These are phyloP conservation scores for Parauchenoglanis ngamensis DNA, from an alignment of 2,797 vertebrate species.

Conservation along the genomic window DNA sequence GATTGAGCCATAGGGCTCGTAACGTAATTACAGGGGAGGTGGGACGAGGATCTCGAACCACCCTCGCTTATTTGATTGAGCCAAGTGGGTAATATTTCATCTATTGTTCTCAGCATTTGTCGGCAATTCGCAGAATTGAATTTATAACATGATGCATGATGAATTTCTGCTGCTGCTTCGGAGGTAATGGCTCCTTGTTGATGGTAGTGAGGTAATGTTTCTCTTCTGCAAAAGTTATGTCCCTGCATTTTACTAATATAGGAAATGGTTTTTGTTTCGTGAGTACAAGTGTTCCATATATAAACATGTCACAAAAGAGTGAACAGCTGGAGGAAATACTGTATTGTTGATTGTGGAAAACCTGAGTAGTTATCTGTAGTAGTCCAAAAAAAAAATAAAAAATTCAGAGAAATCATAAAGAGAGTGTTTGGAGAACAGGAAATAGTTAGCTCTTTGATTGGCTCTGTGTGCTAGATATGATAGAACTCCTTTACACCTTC, in stretches of 20 bases:
- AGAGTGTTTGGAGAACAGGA: neutral
- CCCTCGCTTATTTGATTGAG: conserved; percentile 78
- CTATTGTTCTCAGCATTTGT: conserved; percentile 79
- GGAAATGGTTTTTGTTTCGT: conserved; percentile 59
- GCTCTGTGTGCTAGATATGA: neutral
- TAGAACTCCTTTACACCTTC: neutral
- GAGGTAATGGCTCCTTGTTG: conserved; percentile 69
- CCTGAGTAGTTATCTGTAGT: neutral
- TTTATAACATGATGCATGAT: conserved; percentile 74
- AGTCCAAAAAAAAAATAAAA: conserved; percentile 47
- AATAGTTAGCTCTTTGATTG: neutral
- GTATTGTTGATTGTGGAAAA: neutral
- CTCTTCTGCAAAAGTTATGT: conserved; percentile 58
- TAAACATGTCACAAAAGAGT: conserved; percentile 60
- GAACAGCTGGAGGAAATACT: neutral
- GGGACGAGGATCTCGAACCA: conserved; percentile 73
- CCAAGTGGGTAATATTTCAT: conserved; percentile 82
- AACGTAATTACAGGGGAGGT: conserved; percentile 81
- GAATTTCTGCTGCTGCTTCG: conserved; percentile 68
- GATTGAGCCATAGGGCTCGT: conserved; percentile 70
- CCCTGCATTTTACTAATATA: conserved; percentile 54
- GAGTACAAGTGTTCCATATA: conserved; percentile 62
- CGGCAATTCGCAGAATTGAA: conserved; percentile 80
- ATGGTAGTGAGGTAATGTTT: conserved; percentile 54
- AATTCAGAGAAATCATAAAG: neutral